phyloP scores from a whole-genome alignment of 2,113 vertebrate species.

The Bujurquina vittata region DNA sequence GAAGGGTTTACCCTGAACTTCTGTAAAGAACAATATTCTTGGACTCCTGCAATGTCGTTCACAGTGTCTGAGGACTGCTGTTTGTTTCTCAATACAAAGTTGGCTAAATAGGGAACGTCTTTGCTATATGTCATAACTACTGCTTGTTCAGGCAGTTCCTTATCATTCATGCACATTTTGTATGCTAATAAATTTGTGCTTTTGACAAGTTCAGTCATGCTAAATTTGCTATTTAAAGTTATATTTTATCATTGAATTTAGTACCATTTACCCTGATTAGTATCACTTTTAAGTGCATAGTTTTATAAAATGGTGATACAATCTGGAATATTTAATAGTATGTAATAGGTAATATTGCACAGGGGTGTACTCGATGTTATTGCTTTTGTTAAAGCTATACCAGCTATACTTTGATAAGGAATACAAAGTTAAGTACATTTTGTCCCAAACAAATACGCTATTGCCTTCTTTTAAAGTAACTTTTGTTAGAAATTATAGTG shows the following conservation, averaged over 20 bases:
- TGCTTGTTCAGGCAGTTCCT: background rate
- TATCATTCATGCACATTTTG: background rate
- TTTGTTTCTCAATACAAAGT: no score
- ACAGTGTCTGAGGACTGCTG: no score
- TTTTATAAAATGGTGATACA: background rate
- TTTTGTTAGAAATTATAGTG: background rate
- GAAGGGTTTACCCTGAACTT: no score
- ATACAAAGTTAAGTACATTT: background rate
- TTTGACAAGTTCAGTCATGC: no score
- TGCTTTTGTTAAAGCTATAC: background rate
- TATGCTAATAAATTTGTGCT: background rate
- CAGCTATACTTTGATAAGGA: no score
- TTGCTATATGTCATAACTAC: no score
- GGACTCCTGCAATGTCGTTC: no score
- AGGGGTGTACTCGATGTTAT: background rate
- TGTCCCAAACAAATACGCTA: background rate
- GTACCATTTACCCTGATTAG: background rate
- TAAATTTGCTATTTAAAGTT: background rate
- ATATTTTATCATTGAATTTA: rapidly evolving
- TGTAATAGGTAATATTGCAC: background rate
- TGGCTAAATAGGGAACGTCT: no score
- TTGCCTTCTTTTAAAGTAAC: background rate
- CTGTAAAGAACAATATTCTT: no score
- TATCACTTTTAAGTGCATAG: background rate
- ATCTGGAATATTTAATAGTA: background rate